Percentiles rank a stretch among this genome's conserved stretches.
These are phyloP conservation scores for Triops cancriformis DNA, from an alignment of 1,140 invertebrate species.

Conservation along the genomic window DNA sequence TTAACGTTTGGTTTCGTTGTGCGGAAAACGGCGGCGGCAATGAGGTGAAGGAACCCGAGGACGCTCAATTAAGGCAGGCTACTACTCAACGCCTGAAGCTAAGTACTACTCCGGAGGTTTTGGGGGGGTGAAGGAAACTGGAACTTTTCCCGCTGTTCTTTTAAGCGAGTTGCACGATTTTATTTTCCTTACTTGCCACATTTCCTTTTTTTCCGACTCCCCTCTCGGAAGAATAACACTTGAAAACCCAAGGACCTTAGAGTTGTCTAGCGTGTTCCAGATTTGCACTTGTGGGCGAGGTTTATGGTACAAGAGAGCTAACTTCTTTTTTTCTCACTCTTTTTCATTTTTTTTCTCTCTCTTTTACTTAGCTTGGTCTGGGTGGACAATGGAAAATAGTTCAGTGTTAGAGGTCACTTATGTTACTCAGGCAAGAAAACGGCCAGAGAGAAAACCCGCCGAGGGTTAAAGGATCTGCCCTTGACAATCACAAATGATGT, in stretches of 20 bases:
- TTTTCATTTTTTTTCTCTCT: neutral
- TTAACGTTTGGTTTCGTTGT: neutral
- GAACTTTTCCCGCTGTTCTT: neutral
- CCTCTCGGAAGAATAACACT: neutral
- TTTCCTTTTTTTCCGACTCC: neutral
- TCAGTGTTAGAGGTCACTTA: neutral
- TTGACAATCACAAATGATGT: constrained; percentile 11
- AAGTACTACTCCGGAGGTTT: neutral
- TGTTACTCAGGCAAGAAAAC: neutral
- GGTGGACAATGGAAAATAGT: neutral
- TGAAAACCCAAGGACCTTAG: constrained; percentile 5
- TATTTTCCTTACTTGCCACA: neutral
- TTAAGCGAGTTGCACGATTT: neutral
- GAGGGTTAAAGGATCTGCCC: neutral
- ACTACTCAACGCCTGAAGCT: neutral
- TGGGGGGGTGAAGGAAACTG: neutral
- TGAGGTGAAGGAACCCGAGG: neutral
- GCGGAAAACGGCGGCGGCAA: constrained; percentile 1
- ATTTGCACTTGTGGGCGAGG: constrained; percentile 8
- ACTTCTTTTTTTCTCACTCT: neutral
- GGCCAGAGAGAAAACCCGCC: neutral
- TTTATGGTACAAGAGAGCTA: neutral
- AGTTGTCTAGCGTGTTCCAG: neutral
- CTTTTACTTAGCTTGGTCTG: neutral
- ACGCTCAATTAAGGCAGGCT: neutral